These are phyloP conservation scores for Cancer borealis DNA, from an alignment of 2,888 invertebrate genomes.

Conservation along the genomic window DNA sequence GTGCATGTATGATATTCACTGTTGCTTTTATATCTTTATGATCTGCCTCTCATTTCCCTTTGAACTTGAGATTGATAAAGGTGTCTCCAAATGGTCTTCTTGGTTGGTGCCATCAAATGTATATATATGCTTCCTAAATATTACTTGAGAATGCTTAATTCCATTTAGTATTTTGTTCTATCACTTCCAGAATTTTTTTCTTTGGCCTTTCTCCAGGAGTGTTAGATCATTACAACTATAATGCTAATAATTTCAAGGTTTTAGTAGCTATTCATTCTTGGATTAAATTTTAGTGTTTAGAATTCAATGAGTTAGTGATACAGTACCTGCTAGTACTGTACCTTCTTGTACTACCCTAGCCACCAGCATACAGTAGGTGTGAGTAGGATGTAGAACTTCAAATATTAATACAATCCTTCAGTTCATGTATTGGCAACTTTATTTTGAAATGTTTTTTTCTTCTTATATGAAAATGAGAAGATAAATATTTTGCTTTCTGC, in stretches of 20 bases:
- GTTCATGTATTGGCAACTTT: not conserved
- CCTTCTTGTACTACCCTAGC: not conserved
- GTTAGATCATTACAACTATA: not conserved
- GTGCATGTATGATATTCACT: not conserved
- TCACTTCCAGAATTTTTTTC: not conserved
- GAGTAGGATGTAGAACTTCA: not conserved
- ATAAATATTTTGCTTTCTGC: not conserved
- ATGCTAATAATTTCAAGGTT: not conserved
- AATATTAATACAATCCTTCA: not conserved
- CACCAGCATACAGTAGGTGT: not conserved
- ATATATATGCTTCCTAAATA: not conserved
- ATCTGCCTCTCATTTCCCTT: not conserved
- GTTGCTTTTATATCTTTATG: constrained; percentile 7
- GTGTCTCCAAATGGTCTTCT: not conserved
- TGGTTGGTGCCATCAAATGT: constrained; percentile 1
- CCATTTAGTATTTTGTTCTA: not conserved
- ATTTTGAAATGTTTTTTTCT: not conserved
- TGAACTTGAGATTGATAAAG: not conserved
- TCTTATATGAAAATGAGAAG: not conserved
- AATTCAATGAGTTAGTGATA: constrained; percentile 1
- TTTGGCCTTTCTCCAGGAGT: not conserved
- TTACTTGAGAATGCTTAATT: not conserved
- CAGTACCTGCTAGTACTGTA: not conserved
- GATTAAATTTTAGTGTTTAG: not conserved
- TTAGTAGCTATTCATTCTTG: not conserved